Base-by-base conservation (phyloP, 2,797 vertebrate species). In the Ptychadena robeensis region DNA sequence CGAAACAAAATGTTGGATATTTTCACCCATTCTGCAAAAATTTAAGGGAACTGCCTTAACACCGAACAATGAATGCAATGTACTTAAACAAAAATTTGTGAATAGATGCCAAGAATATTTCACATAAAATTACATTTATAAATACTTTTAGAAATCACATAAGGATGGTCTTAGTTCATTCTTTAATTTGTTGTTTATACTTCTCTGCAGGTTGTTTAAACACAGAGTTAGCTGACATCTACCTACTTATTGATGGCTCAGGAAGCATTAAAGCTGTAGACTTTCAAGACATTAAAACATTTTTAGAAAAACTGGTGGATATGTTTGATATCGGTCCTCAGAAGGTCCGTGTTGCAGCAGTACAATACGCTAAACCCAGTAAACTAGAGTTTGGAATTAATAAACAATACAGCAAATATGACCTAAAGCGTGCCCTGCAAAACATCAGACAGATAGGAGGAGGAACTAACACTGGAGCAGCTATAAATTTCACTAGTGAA, bases 231-330 rank as follows among this genome's bases (percentile, higher is more conserved):
- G 91, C 89, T 0, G 88, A 90, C 76, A 83, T 91, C 38, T 87
- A 90, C 67, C 87, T 91, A 34, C 91, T 91, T n/a, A 87, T 91
- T 0, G 90, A 91, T 78, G 90, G 89, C 9, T 91, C 91, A 0
- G 2, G 8, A 53, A 88, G 87, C 63, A 88, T 89, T 71, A 0
- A 2, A 0, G 0, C 0, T 3, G 2, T 12, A 0, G 25, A 88
- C 2, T 89, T 91, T 73, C 11, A 25, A 10, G 74, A 88, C 44
- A 89, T 91, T 65, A 86, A 87, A 80, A 2, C 37, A 18, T 91
- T 91, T 59, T 87, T 91, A 85, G 32, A 66, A 1, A 71, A 53
- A 0, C 81, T 88, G 28, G 65, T 85, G 67, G 73, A 73, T 0
- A 87, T 88, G 86, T 91, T 91, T 79, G 85, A n/a, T 11, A 88